Conservation (phyloP, 1,140 invertebrate genomes). For the Drosophila mauritiana region DNA sequence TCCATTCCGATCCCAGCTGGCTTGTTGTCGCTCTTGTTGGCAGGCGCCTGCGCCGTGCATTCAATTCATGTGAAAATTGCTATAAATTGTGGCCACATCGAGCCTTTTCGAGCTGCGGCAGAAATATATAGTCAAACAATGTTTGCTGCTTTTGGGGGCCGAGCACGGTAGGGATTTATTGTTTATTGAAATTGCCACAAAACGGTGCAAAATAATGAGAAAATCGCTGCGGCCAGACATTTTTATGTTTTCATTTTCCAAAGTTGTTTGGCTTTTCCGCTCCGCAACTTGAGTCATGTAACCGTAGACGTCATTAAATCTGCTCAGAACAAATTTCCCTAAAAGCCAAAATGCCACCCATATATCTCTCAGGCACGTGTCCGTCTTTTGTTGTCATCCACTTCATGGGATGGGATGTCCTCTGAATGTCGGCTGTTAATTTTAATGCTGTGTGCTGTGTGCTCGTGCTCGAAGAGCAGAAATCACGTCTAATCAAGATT, state of each 20-base stretch:
- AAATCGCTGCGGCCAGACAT: slow-evolving; percentile 73
- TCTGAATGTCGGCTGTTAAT: slow-evolving; percentile 50
- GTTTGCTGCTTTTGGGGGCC: slow-evolving; percentile 18
- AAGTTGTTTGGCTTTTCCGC: slow-evolving; percentile 73
- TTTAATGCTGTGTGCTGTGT: slow-evolving; percentile 63
- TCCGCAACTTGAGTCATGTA: slow-evolving; percentile 61
- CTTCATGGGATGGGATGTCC: slow-evolving; percentile 19
- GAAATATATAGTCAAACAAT: slow-evolving; percentile 52
- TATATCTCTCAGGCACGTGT: slow-evolving; percentile 56
- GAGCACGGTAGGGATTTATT: slow-evolving; percentile 75
- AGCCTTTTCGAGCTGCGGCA: slow-evolving; percentile 12
- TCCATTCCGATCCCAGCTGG: slow-evolving; percentile 27
- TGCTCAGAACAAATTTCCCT: slow-evolving; percentile 41
- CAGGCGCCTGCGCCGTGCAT: slow-evolving; percentile 61
- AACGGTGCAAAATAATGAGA: slow-evolving; percentile 83
- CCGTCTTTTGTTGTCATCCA: slow-evolving; percentile 55
- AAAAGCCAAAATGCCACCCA: slow-evolving; percentile 27
- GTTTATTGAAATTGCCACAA: slow-evolving; percentile 83
- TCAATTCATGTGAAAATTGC: slow-evolving; percentile 81
- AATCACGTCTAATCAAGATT: slow-evolving; percentile 84
- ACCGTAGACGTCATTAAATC: slow-evolving; percentile 69
- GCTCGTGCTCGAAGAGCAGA: slow-evolving; percentile 50
- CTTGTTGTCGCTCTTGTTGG: slow-evolving; percentile 56
- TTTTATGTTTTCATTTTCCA: slow-evolving; percentile 82
- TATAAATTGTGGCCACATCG: slow-evolving; percentile 69